Conservation (phyloP, 1,140 invertebrate species). For the Euura saliciscinereae region DNA sequence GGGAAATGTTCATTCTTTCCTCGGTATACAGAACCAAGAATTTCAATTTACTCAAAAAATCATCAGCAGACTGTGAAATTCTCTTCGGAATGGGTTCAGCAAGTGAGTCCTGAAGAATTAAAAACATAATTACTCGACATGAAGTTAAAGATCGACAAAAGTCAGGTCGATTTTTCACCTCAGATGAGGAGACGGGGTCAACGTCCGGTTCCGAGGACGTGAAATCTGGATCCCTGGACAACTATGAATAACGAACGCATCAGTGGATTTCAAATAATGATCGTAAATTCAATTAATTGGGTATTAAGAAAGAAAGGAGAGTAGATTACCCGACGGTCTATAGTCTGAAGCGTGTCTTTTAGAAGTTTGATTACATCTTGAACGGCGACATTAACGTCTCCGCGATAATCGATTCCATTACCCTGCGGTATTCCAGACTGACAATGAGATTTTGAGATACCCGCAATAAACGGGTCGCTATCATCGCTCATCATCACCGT, state of each 20-base stretch:
- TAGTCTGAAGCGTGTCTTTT: neutral
- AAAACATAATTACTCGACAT: neutral
- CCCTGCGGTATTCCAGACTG: neutral
- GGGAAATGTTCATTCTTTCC: neutral
- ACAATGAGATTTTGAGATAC: neutral
- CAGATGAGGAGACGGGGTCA: too few species aligned
- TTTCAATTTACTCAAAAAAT: neutral
- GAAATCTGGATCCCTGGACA: too few species aligned
- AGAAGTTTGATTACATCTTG: neutral
- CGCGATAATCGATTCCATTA: conserved; percentile 2
- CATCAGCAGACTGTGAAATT: neutral
- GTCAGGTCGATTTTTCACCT: too few species aligned
- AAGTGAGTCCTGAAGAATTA: neutral
- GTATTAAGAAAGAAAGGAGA: too few species aligned
- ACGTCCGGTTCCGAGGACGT: too few species aligned
- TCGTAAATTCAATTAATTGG: too few species aligned
- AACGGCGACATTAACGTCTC: neutral
- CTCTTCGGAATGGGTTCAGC: neutral
- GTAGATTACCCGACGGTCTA: neutral
- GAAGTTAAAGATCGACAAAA: neutral
- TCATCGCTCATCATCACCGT: neutral
- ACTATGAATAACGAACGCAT: too few species aligned
- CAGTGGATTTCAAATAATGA: too few species aligned
- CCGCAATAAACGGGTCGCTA: neutral
- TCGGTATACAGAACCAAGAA: neutral